Conservation (phyloP, 1,140 invertebrate genomes). For the Aphelenchoides avenae region DNA sequence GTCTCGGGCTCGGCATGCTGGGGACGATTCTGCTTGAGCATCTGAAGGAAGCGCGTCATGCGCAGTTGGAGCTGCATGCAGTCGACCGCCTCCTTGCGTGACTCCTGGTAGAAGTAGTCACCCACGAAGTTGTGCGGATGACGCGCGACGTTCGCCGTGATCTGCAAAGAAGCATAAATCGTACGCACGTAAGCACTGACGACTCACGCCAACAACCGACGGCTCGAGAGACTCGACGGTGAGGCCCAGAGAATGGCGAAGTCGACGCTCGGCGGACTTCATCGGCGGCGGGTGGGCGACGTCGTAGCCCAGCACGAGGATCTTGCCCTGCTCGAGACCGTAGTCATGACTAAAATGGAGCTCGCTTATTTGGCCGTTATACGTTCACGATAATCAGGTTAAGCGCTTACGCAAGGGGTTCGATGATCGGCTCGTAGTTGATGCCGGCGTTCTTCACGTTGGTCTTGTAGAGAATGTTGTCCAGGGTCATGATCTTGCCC, state of each 20-base stretch:
- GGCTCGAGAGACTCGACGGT: slow-evolving; percentile 26
- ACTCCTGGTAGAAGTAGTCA: slow-evolving; percentile 34
- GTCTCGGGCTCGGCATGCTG: slow-evolving; percentile 12
- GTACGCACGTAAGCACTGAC: too few species aligned
- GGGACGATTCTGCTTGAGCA: slow-evolving; percentile 29
- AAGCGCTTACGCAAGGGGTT: slow-evolving; percentile 26
- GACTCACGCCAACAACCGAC: slow-evolving; percentile 27
- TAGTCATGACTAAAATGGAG: slow-evolving; percentile 15
- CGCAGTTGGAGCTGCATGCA: slow-evolving; percentile 12
- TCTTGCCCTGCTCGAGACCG: slow-evolving; percentile 17
- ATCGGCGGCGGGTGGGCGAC: slow-evolving; percentile 28
- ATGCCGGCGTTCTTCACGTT: slow-evolving; percentile 42
- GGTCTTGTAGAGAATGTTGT: slow-evolving; percentile 32
- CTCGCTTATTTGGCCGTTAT: not conserved
- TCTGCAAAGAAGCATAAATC: slow-evolving; percentile 21
- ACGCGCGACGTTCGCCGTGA: slow-evolving; percentile 25
- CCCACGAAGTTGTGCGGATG: slow-evolving; percentile 36
- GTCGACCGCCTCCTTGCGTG: slow-evolving; percentile 33
- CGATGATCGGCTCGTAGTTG: slow-evolving; percentile 30
- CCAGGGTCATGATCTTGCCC: slow-evolving; percentile 27
- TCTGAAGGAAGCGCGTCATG: slow-evolving; percentile 11
- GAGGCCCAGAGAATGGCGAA: slow-evolving; percentile 27
- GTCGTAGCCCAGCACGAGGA: slow-evolving; percentile 34
- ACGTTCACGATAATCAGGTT: not conserved
- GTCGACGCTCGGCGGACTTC: slow-evolving; percentile 23